These are phyloP conservation scores for Coenonympha glycerion DNA, from an alignment of 2,888 invertebrate species.

Conservation along the genomic window DNA sequence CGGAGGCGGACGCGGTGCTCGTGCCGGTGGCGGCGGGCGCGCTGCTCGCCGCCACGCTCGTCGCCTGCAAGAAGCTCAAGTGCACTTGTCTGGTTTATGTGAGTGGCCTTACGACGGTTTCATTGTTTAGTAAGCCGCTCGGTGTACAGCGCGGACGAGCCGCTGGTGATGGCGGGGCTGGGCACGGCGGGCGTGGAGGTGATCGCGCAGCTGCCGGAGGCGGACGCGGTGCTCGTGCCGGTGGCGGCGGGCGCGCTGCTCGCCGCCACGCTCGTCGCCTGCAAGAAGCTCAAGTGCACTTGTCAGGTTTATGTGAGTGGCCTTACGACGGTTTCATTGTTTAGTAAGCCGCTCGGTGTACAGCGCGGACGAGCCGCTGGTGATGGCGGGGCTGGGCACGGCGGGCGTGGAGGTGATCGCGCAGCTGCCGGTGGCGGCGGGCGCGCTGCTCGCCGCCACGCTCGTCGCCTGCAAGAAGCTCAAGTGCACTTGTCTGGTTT, in stretches of 20 bases:
- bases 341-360: too few relatives aligned
- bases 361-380: constrained; percentile 54
- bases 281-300: constrained; percentile 66
- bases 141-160: constrained; percentile 58
- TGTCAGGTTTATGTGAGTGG: constrained; percentile 57
- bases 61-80: constrained; percentile 66
- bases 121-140: too few relatives aligned
- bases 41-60: constrained; percentile 54
- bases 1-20: constrained; percentile 62
- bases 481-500: constrained; percentile 65
- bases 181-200: constrained; percentile 64
- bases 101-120: not conserved
- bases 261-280: constrained; percentile 58
- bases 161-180: constrained; percentile 58
- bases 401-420: constrained; percentile 62
- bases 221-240: constrained; percentile 64
- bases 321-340: not conserved
- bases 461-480: constrained; percentile 66
- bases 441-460: constrained; percentile 54
- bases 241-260: constrained; percentile 52
- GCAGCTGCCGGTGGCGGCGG: constrained; percentile 58
- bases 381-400: constrained; percentile 65
- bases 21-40: constrained; percentile 57
- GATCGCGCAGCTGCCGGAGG: constrained; percentile 62
- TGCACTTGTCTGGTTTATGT: constrained; percentile 67